Evolutionary conservation across 2,797 vertebrate genomes (phyloP).

Genomic region (Gouania willdenowi): DNA sequence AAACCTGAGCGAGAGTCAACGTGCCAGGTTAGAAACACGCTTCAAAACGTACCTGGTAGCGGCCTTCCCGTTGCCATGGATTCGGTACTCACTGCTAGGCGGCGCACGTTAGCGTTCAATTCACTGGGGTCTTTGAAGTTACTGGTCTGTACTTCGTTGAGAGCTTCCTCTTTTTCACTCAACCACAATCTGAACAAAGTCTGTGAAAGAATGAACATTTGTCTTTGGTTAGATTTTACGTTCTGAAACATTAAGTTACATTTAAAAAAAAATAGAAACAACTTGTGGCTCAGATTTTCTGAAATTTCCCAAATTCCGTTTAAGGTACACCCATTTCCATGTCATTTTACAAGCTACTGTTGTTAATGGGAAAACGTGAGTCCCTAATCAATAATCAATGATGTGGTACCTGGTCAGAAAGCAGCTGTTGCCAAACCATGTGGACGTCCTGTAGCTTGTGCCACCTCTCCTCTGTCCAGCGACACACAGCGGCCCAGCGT

Average conservation of each 20-base stretch:
- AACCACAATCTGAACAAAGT: conserved; percentile 87
- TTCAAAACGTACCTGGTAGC: neutral
- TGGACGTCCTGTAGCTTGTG: conserved; percentile 86
- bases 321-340: no score
- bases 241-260: no score
- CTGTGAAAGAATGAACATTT: conserved; percentile 47
- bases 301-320: no score
- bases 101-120: conserved; percentile 86
- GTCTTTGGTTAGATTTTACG: conserved; percentile 96
- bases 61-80: no score
- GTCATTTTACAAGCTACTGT: no score
- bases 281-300: no score
- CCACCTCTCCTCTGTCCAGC: conserved; percentile 93
- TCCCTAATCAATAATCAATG: no score
- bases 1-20: conserved; percentile 34
- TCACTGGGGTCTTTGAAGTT: conserved; percentile 88
- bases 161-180: conserved; percentile 85
- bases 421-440: conserved; percentile 87
- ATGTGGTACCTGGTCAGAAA: conserved; percentile 94
- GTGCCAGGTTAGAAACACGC: neutral
- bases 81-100: conserved; percentile 84
- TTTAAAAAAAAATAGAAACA: no score
- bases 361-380: no score
- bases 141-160: conserved; percentile 86
- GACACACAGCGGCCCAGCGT: conserved; percentile 96